Evolutionary conservation across 2,797 vertebrate genomes (phyloP), one percentile per base, ranked within the genome.

Genomic region (Eidolon dupreanum): DNA sequence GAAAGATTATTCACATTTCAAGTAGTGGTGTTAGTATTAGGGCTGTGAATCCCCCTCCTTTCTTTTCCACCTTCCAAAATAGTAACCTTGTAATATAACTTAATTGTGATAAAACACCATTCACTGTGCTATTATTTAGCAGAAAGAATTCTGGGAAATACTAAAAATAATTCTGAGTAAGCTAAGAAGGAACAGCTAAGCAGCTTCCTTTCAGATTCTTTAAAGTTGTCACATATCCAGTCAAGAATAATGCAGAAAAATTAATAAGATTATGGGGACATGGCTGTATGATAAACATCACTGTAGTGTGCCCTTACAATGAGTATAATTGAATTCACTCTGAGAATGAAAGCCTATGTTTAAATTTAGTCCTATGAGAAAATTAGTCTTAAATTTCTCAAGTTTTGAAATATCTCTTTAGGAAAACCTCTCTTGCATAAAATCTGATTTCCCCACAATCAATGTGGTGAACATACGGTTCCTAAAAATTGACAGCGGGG

Each of bases 1-100:
- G 85, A 94, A 82, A 93, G 24, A 26, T 88, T 83, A 88, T 43
- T 95, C 86, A 95, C 63, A 36, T 96, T 95, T 92, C 61, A 73
- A 81, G 75, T 28, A n/a, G 7, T 6, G 0, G 71, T 53, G 26
- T 92, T 77, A 73, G 77, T 59, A 28, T 49, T 63, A 57, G 41
- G 22, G 38, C 31, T 90, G 31, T 68, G 90, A 77, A 61, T 87
- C 3, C 5, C 8, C 16, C 26, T 82, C 24, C 10, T 68, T 74
- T 9, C 22, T 59, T 91, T 89, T 41, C 66, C 79, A 22, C 24
- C 41, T 91, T 93, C 38, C 55, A 88, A 90, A 92, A 65, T 59
- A 81, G 77, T 65, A 81, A 92, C 43, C 43, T 77, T 79, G 55
- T 33, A 78, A 70, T 24, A 49, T 88, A 96, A 63, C 68, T 73